These are phyloP conservation scores for Centruroides sculpturatus DNA, from an alignment of 1,140 invertebrate species.

Conservation along the genomic window DNA sequence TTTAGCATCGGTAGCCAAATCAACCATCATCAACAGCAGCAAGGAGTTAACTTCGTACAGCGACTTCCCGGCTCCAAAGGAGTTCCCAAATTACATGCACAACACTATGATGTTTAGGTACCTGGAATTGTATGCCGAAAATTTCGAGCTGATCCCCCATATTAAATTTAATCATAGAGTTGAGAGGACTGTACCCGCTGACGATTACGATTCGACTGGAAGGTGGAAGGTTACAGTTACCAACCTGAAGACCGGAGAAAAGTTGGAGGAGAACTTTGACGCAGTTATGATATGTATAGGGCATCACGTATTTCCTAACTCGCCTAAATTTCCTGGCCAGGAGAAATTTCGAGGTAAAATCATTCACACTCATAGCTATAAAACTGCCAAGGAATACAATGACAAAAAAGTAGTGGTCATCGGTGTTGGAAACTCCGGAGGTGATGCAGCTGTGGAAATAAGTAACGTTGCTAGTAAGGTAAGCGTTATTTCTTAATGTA, in stretches of 20 bases:
- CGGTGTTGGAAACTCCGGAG: neutral
- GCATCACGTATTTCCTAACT: conserved; percentile 23
- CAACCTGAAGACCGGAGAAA: conserved; percentile 16
- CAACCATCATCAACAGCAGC: conserved; percentile 35
- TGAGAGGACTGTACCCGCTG: conserved; percentile 14
- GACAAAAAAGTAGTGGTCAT: conserved; percentile 28
- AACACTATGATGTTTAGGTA: conserved; percentile 28
- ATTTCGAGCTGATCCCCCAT: conserved; percentile 26
- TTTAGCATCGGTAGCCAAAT: conserved; percentile 30
- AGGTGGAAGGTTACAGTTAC: conserved; percentile 24
- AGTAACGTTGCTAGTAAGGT: conserved; percentile 10
- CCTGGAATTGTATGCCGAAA: conserved; percentile 28
- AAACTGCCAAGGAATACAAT: conserved; percentile 18
- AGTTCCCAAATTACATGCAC: conserved; percentile 33
- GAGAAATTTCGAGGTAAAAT: conserved; percentile 20
- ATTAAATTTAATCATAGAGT: conserved; percentile 8
- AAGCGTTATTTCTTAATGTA: conserved; percentile 5
- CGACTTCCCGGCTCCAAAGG: conserved; percentile 34
- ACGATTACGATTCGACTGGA: conserved; percentile 26
- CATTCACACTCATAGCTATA: conserved; percentile 27
- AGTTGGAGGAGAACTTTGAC: conserved; percentile 11
- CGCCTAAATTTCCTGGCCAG: conserved; percentile 19
- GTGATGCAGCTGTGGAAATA: conserved; percentile 15
- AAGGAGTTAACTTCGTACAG: conserved; percentile 39
- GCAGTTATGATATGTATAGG: conserved; percentile 17